Conservation (phyloP, 2,113 vertebrate species). For the Oncorhynchus kisutch region DNA sequence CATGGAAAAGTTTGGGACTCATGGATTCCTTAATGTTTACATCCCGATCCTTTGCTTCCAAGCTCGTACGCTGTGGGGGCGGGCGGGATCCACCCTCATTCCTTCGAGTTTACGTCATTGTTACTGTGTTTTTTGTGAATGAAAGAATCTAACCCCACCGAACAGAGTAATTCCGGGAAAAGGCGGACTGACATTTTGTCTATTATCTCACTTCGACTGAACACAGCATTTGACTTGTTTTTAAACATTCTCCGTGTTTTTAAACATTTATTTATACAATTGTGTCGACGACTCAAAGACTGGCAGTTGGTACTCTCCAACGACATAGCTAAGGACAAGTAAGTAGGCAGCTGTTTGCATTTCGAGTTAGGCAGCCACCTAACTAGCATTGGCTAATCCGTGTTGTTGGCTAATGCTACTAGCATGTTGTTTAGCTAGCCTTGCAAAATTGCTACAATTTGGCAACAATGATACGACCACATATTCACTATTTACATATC, state of each 20-base stretch:
- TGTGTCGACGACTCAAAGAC: neutral
- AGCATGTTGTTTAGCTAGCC: slow-evolving; percentile 53
- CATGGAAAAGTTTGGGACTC: slow-evolving; percentile 59
- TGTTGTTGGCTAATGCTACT: slow-evolving; percentile 37
- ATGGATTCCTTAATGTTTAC: slow-evolving; percentile 74
- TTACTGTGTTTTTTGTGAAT: slow-evolving; percentile 82
- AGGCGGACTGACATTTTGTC: slow-evolving; percentile 78
- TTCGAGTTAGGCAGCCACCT: slow-evolving; percentile 62
- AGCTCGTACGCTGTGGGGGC: slow-evolving; percentile 62
- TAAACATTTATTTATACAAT: neutral
- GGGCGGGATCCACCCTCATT: slow-evolving; percentile 74
- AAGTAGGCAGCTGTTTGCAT: slow-evolving; percentile 63
- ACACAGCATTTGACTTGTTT: slow-evolving; percentile 43
- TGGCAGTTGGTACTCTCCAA: slow-evolving; percentile 18
- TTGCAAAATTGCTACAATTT: slow-evolving; percentile 6
- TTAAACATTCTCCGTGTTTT: slow-evolving; percentile 1
- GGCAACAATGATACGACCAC: neutral
- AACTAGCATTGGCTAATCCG: slow-evolving; percentile 52
- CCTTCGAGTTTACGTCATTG: slow-evolving; percentile 74
- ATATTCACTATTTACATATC: neutral
- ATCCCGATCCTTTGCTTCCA: slow-evolving; percentile 39
- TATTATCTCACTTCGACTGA: slow-evolving; percentile 60
- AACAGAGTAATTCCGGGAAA: slow-evolving; percentile 82
- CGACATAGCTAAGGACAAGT: slow-evolving; percentile 48
- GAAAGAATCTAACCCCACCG: slow-evolving; percentile 76